Conservation (phyloP, 2,113 vertebrate genomes). For the Paramormyrops kingsleyae region DNA sequence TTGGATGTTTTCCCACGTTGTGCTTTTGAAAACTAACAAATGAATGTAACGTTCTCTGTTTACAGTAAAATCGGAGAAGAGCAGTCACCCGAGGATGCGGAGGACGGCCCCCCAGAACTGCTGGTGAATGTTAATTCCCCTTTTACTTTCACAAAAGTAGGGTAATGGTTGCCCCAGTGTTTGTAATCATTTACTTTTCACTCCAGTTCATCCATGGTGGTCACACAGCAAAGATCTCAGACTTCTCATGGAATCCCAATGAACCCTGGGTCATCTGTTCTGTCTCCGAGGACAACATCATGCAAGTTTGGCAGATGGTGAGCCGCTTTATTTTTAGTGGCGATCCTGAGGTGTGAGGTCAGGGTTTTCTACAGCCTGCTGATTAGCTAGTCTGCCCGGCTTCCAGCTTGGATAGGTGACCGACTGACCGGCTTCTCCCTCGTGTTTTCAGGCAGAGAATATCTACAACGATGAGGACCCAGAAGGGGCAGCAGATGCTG, state of each 20-base stretch:
- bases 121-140: slow-evolving; percentile 67
- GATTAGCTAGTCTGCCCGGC: not conserved
- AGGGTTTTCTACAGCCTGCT: not conserved
- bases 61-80: slow-evolving; percentile 96
- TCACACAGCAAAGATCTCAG: slow-evolving; percentile 96
- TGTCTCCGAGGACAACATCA: slow-evolving; percentile 99
- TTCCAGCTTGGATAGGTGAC: not conserved
- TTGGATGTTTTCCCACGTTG: not conserved
- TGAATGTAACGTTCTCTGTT: not conserved
- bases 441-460: slow-evolving; percentile 83
- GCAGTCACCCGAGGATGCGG: slow-evolving; percentile 93
- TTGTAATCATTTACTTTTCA: not conserved
- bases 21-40: not conserved
- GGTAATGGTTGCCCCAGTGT: not conserved
- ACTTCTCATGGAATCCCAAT: slow-evolving; percentile 99
- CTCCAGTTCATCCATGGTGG: slow-evolving; percentile 91
- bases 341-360: not conserved
- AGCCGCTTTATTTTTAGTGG: slow-evolving; percentile 27
- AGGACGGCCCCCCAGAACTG: slow-evolving; percentile 94
- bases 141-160: not conserved
- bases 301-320: slow-evolving; percentile 99
- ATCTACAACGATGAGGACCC: slow-evolving; percentile 98
- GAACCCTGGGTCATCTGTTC: slow-evolving; percentile 99
- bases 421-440: not conserved
- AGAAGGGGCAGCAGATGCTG: slow-evolving; percentile 87